Evolutionary conservation across 2,113 vertebrate genomes (phyloP), one percentile per base, ranked within the genome.

Genomic region (Meriones unguiculatus): DNA sequence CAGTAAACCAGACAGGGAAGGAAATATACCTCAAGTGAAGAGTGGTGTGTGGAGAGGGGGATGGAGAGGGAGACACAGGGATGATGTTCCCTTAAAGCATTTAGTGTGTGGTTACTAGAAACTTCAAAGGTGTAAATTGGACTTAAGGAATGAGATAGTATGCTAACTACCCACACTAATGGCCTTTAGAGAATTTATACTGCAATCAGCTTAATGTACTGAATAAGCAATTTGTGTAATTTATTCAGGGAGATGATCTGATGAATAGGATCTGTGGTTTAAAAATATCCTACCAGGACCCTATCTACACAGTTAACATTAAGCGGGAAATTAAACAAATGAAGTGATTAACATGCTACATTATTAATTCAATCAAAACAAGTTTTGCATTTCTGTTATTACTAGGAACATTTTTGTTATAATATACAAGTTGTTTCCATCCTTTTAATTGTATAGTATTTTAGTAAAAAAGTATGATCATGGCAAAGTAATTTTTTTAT

Each of bases 171-270:
- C 14, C 94, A 80, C 10, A 93, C 46, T 75, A 94, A 95, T 24
- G 73, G 38, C 57, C n/a, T 93, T 95, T 94, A 70, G n/a, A 95
- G 94, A 82, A 78, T 92, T 81, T 95, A 93, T 22, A 15, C 69
- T 84, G 35, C 80, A 93, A 90, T 69, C 18, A 80, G 76, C 10
- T 87, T 96, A 97, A 80, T 67, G 62, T 73, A 86, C 65, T 90
- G 91, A 92, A 35, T 91, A 72, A 92, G 84, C 90, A 92, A 95
- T 88, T 95, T 96, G 25, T 95, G 38, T 92, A 90, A 95, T 76
- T 77, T 95, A 85, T 94, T 54, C 70, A 95, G 14, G 65, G 46
- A 92, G 24, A 90, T 65, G 41, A 96, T 92, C 52, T 77, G n/a
- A 87, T 76, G 18, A 90, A 70, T 38, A 85, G 41, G 92, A 88